Percentiles rank a stretch among this genome's conserved stretches.
phyloP scores from a whole-genome alignment of 2,113 vertebrate species.

The Callipepla squamata region DNA sequence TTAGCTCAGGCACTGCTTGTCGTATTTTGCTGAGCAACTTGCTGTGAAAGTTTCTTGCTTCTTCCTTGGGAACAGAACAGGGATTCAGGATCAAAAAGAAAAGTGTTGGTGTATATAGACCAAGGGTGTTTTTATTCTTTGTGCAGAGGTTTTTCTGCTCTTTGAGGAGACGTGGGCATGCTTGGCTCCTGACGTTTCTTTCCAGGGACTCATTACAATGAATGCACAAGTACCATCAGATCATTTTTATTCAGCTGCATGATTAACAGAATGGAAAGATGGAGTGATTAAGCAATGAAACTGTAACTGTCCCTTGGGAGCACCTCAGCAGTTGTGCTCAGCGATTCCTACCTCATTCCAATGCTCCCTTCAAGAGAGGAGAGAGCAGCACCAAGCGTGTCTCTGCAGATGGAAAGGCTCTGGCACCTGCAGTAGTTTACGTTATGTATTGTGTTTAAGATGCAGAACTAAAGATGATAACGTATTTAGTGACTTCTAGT shows the following conservation, averaged over 20 bases:
- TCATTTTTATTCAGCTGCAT: conserved; percentile 12
- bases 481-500: background rate
- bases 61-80: background rate
- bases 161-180: background rate
- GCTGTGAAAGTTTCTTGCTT: background rate
- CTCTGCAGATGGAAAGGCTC: background rate
- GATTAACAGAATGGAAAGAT: conserved; percentile 30
- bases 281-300: conserved; percentile 36
- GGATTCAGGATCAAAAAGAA: background rate
- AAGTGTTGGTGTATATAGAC: background rate
- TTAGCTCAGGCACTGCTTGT: conserved; percentile 20
- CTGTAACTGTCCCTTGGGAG: background rate
- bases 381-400: background rate
- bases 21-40: background rate
- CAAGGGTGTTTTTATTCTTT: background rate
- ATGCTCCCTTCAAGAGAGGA: background rate
- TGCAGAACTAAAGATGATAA: background rate
- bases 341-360: background rate
- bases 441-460: background rate
- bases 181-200: background rate
- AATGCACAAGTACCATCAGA: background rate
- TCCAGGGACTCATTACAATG: conserved; percentile 26
- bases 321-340: background rate
- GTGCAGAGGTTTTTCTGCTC: background rate
- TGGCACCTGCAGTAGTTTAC: background rate